These are phyloP conservation scores for Chrysocyon brachyurus DNA, from an alignment of 2,797 vertebrate species.

Conservation along the genomic window DNA sequence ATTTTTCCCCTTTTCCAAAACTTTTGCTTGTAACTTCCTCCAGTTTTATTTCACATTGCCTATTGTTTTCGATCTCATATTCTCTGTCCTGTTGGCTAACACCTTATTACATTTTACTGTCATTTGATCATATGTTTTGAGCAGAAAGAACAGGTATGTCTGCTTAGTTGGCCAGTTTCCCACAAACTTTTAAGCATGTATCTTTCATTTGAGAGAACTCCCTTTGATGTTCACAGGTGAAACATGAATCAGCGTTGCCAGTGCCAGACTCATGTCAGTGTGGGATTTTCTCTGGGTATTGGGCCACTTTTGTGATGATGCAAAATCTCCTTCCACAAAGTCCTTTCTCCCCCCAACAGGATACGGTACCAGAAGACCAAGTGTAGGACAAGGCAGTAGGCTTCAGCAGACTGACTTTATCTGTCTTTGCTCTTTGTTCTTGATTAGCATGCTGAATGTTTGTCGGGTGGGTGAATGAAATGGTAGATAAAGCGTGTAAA, in stretches of 20 bases:
- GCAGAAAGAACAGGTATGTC: background rate
- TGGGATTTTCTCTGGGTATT: background rate
- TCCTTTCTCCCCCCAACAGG: background rate
- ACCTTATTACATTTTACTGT: background rate
- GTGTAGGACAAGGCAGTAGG: constrained; percentile 34
- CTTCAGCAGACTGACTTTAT: background rate
- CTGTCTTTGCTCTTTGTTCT: constrained; percentile 17
- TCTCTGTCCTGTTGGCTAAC: background rate
- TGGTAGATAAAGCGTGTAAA: background rate
- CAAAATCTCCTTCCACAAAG: background rate
- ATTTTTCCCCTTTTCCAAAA: background rate
- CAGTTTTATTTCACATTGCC: background rate
- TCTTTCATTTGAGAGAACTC: background rate
- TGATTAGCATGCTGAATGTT: constrained; percentile 21
- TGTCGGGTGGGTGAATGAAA: background rate
- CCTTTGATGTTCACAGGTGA: background rate
- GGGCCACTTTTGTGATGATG: constrained; percentile 1
- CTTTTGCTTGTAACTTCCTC: background rate
- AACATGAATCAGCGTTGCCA: background rate
- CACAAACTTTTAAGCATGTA: background rate
- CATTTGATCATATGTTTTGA: background rate
- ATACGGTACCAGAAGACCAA: constrained; percentile 53
- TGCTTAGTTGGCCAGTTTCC: background rate
- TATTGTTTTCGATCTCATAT: background rate
- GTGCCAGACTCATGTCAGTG: background rate